Evolutionary conservation across 1,140 invertebrate species (phyloP), one percentile per base, ranked within the genome.

Genomic region (Leptonema lineaticorne): DNA sequence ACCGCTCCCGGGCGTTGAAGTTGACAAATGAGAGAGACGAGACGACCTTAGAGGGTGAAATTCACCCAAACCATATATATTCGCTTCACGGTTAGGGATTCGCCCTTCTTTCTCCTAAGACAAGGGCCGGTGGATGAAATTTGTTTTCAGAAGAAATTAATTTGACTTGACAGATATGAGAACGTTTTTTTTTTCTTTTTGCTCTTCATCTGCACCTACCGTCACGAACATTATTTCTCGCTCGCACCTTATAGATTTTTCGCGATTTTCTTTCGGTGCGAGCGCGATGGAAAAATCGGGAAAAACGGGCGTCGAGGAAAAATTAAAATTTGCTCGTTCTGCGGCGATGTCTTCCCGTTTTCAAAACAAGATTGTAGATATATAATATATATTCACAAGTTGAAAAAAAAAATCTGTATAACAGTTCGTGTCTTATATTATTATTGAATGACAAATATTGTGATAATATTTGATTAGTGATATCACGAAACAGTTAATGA

Each of bases 101-200:
- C 29, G 8, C 57, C 26, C 58, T 53, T n/a, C 57, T 16, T 16
- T 8, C 16, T 18, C 28, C 45, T 20, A 37, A 69, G 65, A 69
- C 65, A 62, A 65, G 71, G 63, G 67, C 60, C 33, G 62, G 63
- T 65, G 67, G 64, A 33, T 58, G 70, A 70, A 73, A 70, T 70
- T 73, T 73, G 72, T 73, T 73, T 73, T 73, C 67, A 69, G 69
- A 73, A 71, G 72, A 73, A 73, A 73, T 73, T 73, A 73, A 73
- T 73, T 73, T 73, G 72, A 73, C 72, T 71, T 70, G 72, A 73
- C 72, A 73, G 72, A 73, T 73, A 73, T 69, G 72, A 71, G 72
- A 69, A 71, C 60, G 69, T 67, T 67, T 69, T 69, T 67, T 72
- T 64, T 9, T 58, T 56, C 33, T n/a, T 28, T 1, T 33, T 7